Evolutionary conservation across 2,797 vertebrate species (phyloP).

Genomic region (Lepus townsendii): DNA sequence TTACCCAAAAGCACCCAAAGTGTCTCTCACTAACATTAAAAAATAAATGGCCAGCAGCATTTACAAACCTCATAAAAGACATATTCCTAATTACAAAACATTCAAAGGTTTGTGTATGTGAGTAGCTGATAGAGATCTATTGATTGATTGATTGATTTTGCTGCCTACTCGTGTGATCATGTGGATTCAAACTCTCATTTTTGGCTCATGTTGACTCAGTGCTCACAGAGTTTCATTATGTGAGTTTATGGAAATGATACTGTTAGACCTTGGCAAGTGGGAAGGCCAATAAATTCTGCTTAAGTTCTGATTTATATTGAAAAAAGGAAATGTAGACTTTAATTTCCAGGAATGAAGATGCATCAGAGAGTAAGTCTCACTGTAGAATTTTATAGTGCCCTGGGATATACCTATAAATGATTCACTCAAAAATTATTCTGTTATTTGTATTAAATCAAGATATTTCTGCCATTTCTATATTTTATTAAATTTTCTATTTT

Average conservation of each 20-base stretch:
- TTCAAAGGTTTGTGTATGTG: constrained; percentile 17
- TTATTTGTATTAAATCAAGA: constrained; percentile 79
- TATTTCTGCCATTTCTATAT: constrained; percentile 61
- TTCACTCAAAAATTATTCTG: constrained; percentile 76
- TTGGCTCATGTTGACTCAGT: constrained; percentile 26
- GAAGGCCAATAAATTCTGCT: constrained; percentile 82
- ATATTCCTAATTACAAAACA: constrained; percentile 24
- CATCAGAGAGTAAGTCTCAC: constrained; percentile 75
- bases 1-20: not conserved
- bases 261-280: constrained; percentile 80
- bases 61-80: constrained; percentile 32
- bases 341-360: constrained; percentile 85
- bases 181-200: constrained; percentile 28
- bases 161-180: not conserved
- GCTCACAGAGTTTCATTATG: constrained; percentile 77
- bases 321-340: constrained; percentile 79
- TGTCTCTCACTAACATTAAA: not conserved
- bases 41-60: not conserved
- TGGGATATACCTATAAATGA: constrained; percentile 81
- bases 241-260: constrained; percentile 80
- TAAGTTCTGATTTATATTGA: constrained; percentile 78
- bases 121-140: not conserved
- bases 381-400: constrained; percentile 79
- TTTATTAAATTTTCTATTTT: constrained; percentile 73
- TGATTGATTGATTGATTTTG: not conserved